These are phyloP conservation scores for Parnassius mnemosyne DNA, from an alignment of 2,888 invertebrate species.

Conservation along the genomic window DNA sequence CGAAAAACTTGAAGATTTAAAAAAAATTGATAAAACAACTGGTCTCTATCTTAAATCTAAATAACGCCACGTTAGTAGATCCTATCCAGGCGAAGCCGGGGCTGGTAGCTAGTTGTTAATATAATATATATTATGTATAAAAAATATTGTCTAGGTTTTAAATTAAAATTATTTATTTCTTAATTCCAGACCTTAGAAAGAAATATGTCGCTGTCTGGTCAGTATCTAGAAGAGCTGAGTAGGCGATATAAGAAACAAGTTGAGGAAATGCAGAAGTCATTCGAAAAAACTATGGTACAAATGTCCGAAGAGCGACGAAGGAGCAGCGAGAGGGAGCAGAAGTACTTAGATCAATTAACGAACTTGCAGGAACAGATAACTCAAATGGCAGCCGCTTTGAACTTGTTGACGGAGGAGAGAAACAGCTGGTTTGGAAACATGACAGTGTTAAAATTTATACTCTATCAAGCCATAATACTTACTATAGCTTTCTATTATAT, in stretches of 20 bases:
- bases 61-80: no score
- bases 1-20: no score
- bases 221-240: conserved; percentile 97
- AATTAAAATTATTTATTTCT: conserved; percentile 20
- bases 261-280: conserved; percentile 94
- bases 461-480: conserved; percentile 72
- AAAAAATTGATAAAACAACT: no score
- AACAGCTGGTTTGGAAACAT: conserved; percentile 83
- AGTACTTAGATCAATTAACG: conserved; percentile 88
- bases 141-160: neutral
- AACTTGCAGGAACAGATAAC: conserved; percentile 83
- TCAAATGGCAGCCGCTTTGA: conserved; percentile 82
- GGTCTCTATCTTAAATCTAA: no score
- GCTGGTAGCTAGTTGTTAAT: no score
- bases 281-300: conserved; percentile 88
- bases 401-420: conserved; percentile 80
- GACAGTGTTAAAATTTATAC: conserved; percentile 77
- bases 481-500: conserved; percentile 75
- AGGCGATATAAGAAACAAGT: conserved; percentile 97
- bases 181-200: conserved; percentile 90
- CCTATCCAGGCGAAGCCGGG: no score
- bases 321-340: conserved; percentile 87
- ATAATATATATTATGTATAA: no score
- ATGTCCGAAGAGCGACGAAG: conserved; percentile 86
- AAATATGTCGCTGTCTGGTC: conserved; percentile 97